phyloP scores from a whole-genome alignment of 2,797 vertebrate species.

The Allobates femoralis region DNA sequence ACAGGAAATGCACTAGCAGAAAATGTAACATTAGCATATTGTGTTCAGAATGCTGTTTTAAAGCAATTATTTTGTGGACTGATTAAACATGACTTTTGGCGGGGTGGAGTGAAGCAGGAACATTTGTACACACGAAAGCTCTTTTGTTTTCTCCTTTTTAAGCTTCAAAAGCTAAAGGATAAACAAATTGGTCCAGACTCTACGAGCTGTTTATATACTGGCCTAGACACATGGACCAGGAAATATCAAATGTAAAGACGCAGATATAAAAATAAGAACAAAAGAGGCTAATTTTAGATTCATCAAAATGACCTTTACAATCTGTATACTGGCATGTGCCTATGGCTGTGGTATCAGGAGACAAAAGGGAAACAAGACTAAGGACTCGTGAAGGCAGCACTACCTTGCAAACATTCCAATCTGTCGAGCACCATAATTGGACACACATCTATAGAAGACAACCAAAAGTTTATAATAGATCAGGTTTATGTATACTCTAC shows the following conservation, averaged over 20 bases:
- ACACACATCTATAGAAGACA: neutral
- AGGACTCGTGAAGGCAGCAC: neutral
- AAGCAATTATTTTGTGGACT: conserved; percentile 54
- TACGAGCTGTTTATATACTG: conserved; percentile 35
- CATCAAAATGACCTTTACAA: neutral
- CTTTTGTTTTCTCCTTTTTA: conserved; percentile 52
- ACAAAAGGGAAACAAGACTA: neutral
- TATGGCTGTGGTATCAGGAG: neutral
- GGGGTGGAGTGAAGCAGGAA: conserved; percentile 14
- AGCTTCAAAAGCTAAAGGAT: conserved; percentile 46
- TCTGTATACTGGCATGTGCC: conserved; percentile 16
- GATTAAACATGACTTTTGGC: conserved; percentile 58
- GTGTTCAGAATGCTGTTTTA: conserved; percentile 40
- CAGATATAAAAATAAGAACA: conserved; percentile 40
- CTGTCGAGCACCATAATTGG: neutral
- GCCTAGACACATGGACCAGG: conserved; percentile 27
- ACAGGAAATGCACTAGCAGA: conserved; percentile 12
- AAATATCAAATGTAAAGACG: conserved; percentile 46
- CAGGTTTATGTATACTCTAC: neutral
- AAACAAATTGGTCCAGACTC: conserved; percentile 39
- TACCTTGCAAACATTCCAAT: neutral
- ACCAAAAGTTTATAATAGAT: neutral
- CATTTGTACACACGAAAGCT: conserved; percentile 42
- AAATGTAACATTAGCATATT: conserved; percentile 45
- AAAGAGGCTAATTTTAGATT: conserved; percentile 44